Conservation (phyloP, 23 tunicate genomes). For the Ascidia mentula region DNA sequence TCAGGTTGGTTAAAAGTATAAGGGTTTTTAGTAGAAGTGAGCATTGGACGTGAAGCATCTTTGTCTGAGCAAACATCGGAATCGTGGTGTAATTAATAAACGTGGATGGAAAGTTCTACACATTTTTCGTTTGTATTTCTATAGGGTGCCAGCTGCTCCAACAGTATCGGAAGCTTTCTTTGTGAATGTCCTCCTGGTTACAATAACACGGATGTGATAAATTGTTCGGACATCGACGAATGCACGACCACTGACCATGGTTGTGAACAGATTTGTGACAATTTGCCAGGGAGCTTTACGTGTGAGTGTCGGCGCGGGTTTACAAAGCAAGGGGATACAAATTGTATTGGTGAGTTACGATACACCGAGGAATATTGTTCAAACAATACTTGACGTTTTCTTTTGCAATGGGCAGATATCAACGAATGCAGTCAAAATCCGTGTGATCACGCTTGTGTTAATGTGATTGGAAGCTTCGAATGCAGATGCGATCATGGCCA, state of each 20-base stretch:
- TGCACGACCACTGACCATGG: conserved; percentile 37
- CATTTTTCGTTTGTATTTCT: background rate
- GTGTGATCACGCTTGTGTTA: conserved; percentile 13
- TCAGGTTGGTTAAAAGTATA: too few species aligned
- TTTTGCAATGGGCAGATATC: conserved; percentile 1
- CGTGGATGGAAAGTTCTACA: too few species aligned
- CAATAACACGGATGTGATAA: conserved; percentile 35
- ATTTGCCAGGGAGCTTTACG: conserved; percentile 53
- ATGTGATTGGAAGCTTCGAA: conserved; percentile 20
- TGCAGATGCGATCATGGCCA: conserved; percentile 21
- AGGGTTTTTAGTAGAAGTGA: too few species aligned
- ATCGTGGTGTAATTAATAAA: too few species aligned
- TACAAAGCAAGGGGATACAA: background rate
- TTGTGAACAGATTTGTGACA: conserved; percentile 68
- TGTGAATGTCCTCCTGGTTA: conserved; percentile 80
- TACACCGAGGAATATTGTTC: too few species aligned
- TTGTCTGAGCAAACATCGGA: too few species aligned
- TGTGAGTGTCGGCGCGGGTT: conserved; percentile 53
- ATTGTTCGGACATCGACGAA: conserved; percentile 75
- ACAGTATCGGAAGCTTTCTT: conserved; percentile 50
- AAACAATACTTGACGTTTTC: background rate
- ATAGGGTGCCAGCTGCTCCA: conserved; percentile 58
- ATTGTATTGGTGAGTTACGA: background rate
- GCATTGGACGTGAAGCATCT: too few species aligned
- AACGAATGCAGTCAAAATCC: conserved; percentile 25